These are phyloP conservation scores for Caretta caretta DNA, from an alignment of 2,113 vertebrate genomes.

Conservation along the genomic window DNA sequence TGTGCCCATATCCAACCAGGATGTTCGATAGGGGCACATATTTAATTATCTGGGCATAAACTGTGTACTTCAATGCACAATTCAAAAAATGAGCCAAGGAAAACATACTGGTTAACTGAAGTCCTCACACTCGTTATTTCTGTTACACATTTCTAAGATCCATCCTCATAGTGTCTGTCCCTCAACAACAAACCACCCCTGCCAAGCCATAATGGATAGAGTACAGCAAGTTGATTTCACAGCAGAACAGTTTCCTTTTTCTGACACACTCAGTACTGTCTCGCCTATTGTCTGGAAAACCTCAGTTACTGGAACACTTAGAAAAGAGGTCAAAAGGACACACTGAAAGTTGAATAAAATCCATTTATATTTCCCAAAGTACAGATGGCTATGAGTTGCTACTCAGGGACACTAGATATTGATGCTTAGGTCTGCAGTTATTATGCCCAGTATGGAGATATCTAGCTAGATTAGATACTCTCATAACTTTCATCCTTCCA, in stretches of 20 bases:
- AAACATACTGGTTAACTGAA: neutral
- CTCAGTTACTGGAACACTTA: neutral
- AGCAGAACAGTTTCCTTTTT: neutral
- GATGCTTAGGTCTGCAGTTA: neutral
- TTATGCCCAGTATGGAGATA: neutral
- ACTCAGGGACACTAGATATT: neutral
- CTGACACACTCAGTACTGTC: neutral
- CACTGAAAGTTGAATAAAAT: neutral
- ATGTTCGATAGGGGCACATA: too few relatives aligned
- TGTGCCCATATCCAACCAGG: neutral
- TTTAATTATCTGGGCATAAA: too few relatives aligned
- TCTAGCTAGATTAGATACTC: neutral
- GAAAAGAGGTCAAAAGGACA: neutral
- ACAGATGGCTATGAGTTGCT: neutral
- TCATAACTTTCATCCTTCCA: neutral
- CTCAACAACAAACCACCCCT: neutral
- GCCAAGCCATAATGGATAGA: neutral
- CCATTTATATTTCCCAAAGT: neutral
- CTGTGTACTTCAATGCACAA: neutral
- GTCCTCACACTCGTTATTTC: neutral
- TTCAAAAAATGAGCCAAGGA: too few relatives aligned
- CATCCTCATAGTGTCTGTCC: neutral
- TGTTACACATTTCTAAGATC: neutral
- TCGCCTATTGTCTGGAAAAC: neutral
- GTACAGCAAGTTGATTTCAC: neutral